Evolutionary conservation across 1,140 invertebrate genomes (phyloP).

Genomic region (Probaryconus sp.): DNA sequence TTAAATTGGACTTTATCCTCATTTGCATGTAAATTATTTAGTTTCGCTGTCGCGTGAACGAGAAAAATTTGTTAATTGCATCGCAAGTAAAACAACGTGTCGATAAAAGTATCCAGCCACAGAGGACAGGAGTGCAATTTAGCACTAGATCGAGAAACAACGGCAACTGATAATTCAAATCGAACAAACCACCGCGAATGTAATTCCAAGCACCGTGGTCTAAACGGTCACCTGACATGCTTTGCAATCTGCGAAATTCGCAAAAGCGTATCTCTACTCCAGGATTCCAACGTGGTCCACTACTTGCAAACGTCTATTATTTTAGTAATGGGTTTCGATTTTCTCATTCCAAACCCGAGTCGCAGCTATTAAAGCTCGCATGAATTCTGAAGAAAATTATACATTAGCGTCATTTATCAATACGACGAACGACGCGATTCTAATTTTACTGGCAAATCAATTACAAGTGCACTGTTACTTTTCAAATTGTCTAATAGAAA

Average conservation of each 20-base stretch:
- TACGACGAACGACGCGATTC: not conserved
- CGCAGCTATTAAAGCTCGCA: conserved; percentile 44
- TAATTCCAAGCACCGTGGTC: conserved; percentile 60
- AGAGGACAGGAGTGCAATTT: conserved; percentile 59
- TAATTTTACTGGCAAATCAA: too few relatives aligned
- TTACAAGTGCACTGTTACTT: too few relatives aligned
- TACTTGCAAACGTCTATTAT: conserved; percentile 63
- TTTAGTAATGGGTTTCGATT: conserved; percentile 66
- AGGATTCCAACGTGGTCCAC: conserved; percentile 44
- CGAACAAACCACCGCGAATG: conserved; percentile 57
- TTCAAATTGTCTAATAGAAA: too few relatives aligned
- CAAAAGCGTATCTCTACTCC: conserved; percentile 59
- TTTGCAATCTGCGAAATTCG: conserved; percentile 63
- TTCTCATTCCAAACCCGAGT: conserved; percentile 41
- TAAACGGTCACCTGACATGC: conserved; percentile 63
- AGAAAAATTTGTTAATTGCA: conserved; percentile 20
- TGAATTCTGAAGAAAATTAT: conserved; percentile 37
- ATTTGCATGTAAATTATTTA: conserved; percentile 26
- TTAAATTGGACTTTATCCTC: too few relatives aligned
- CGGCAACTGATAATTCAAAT: conserved; percentile 68
- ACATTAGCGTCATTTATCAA: conserved; percentile 30
- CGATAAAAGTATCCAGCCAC: conserved; percentile 44
- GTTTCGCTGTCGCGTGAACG: conserved; percentile 5
- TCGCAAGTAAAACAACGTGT: conserved; percentile 33
- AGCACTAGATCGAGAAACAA: conserved; percentile 49